phyloP scores from a whole-genome alignment of 2,888 invertebrate genomes.

The Parasteatoda lunata region DNA sequence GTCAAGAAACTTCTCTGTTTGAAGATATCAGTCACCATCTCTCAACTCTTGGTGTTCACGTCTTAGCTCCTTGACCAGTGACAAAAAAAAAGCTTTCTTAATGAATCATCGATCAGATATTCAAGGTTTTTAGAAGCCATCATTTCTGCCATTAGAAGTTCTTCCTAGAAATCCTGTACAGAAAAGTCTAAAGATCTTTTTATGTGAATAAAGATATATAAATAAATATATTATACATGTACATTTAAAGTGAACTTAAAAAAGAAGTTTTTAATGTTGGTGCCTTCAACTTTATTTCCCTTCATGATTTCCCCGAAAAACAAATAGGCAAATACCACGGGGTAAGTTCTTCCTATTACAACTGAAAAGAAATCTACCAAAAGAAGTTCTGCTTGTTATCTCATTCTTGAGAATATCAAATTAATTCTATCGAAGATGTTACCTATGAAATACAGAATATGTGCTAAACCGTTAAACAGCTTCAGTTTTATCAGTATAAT shows the following conservation, averaged over 20 bases:
- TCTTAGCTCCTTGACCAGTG: constrained; percentile 20
- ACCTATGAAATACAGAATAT: constrained; percentile 9
- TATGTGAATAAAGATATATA: neutral
- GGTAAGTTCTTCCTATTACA: neutral
- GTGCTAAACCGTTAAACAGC: constrained; percentile 5
- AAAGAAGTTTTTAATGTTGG: constrained; percentile 57
- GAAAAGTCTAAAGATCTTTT: constrained; percentile 27
- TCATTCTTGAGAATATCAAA: neutral
- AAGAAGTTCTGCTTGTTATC: constrained; percentile 12
- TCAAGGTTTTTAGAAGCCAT: constrained; percentile 33
- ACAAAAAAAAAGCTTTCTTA: constrained; percentile 4
- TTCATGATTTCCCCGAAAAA: constrained; percentile 27
- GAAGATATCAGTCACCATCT: constrained; percentile 4
- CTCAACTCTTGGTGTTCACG: constrained; percentile 20
- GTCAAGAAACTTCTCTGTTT: too few relatives aligned
- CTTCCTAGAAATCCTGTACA: constrained; percentile 37
- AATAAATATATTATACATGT: constrained; percentile 13
- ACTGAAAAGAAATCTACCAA: neutral
- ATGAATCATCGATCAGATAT: constrained; percentile 4
- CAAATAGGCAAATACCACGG: neutral
- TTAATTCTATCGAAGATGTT: neutral
- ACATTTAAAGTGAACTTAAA: constrained; percentile 14
- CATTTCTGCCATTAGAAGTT: constrained; percentile 38
- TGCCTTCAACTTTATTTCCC: constrained; percentile 63
- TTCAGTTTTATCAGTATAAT: neutral